Evolutionary conservation across 1,140 invertebrate genomes (phyloP).

Genomic region (Hesperophylax magnus): DNA sequence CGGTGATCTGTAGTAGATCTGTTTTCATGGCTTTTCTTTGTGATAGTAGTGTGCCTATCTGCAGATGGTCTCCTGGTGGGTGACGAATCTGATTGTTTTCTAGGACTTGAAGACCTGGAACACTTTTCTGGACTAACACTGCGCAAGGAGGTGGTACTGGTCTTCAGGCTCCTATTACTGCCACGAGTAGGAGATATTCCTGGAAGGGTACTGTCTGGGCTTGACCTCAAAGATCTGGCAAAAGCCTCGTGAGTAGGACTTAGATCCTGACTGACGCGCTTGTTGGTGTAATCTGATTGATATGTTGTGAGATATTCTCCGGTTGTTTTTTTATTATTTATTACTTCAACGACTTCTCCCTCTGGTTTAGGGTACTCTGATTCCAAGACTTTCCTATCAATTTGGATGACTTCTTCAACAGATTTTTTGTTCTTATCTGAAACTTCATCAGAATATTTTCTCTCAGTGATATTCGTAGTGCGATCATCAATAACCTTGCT

Average conservation of each 20-base stretch:
- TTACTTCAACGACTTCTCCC: conserved; percentile 52
- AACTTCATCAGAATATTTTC: background rate
- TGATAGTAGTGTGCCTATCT: conserved; percentile 40
- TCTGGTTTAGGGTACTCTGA: conserved; percentile 43
- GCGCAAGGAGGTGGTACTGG: conserved; percentile 68
- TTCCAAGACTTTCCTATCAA: conserved; percentile 45
- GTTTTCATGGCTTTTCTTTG: conserved; percentile 7
- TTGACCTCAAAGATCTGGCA: conserved; percentile 77
- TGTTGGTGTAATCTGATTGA: conserved; percentile 71
- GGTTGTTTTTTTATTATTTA: conserved; percentile 41
- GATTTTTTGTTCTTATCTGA: conserved; percentile 20
- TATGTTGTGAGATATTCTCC: conserved; percentile 74
- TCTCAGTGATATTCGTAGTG: conserved; percentile 7
- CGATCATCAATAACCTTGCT: conserved; percentile 23
- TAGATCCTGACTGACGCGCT: conserved; percentile 74
- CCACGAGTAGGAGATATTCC: conserved; percentile 67
- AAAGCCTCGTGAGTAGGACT: conserved; percentile 81
- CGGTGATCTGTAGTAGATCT: background rate
- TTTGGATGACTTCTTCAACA: conserved; percentile 27
- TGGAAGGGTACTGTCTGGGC: conserved; percentile 72
- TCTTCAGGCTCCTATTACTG: conserved; percentile 62
- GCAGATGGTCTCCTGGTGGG: conserved; percentile 48
- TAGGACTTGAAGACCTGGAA: conserved; percentile 52
- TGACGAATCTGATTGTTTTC: conserved; percentile 44
- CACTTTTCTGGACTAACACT: conserved; percentile 73